Base-by-base conservation (phyloP, 2,888 invertebrate genomes). In the Ochlodes sylvanus region DNA sequence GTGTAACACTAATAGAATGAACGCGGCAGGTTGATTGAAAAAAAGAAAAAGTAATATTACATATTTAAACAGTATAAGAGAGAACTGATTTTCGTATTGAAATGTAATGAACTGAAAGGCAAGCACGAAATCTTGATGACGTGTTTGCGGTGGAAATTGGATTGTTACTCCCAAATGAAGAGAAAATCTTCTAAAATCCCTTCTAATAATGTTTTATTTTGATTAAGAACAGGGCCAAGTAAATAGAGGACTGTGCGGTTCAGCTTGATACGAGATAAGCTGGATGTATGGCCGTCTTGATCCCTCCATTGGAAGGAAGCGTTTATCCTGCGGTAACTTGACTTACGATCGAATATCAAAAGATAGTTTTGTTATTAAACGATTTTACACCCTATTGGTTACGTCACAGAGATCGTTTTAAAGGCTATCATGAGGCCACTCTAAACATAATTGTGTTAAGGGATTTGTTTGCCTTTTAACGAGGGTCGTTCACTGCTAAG, bases 251-350 rank as follows among this genome's bases (percentile, higher is more conserved):
- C 71, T 73, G 73, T 73, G 73, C 70, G 79, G 84, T 76, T 76
- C 75, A 76, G 80, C 81, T 79, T 79, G 78, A 84, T 80, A 76
- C 72, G 70, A 80, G 85, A 84, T 86, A 80, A 79, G 76, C 76
- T 66, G 69, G 80, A 84, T 84, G 77, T 83, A 83, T 80, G 76
- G 79, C 74, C 69, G 69, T 66, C 63, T 71, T 77, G 81, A 85
- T 82, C 75, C 72, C 72, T 76, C 79, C 75, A 75, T 72, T 73
- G 72, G 70, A 71, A 72, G 66, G 71, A 72, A 69, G 66, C 68
- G 70, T 72, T 78, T 74, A 75, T 71, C 72, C 74, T 61, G 72
- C 66, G 70, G 71, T 67, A 72, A 73, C 73, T 73, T 73, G 75
- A 73, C 75, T 78, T 77, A 75, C 73, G 50, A 50, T 19, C 19